Evolutionary conservation across 2,888 invertebrate genomes (phyloP), one percentile per base, ranked within the genome.

Genomic region (Cyclophora albipunctata): DNA sequence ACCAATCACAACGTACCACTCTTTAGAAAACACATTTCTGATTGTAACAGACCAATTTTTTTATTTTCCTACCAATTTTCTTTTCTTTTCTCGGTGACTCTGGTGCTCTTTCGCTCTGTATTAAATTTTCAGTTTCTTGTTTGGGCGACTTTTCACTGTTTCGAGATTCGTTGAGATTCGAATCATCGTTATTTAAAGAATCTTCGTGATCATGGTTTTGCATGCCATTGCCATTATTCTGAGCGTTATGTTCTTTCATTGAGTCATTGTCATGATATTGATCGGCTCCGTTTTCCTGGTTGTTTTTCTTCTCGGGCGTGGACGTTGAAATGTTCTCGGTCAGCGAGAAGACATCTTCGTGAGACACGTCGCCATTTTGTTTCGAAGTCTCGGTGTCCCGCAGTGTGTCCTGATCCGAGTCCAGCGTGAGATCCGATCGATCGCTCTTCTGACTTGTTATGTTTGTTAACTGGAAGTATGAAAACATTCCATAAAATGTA

Each of bases 31-130:
- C 53, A 63, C 62, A 58, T 64, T 54, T 65, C 64, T 71, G 60
- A 73, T 58, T 54, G 60, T 57, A 62, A 57, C 46, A 58, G 65
- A 69, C 66, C 66, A 71, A 61, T 60, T 62, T 59, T n/a, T 66
- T 65, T 58, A 73, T 60, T 75, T 75, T 73, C 74, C 60, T 81
- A 82, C 81, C 80, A 46, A 80, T 67, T 76, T 75, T 81, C 52
- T 62, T 64, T 51, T 73, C 73, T 45, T 59, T 73, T 57, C 69
- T 75, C 2, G 75, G 67, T 40, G 72, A 61, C 64, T 55, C 7
- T 65, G 68, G 51, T 40, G 60, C 43, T 33, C 57, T 54, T 50
- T 78, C 77, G 35, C 56, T 58, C 35, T 67, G 63, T n/a, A 80
- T 55, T 35, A 80, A 64, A 33, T 61, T 63, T 46, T 66, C 52